phyloP scores from a whole-genome alignment of 2,797 vertebrate species.

The Hoplostethus atlanticus region DNA sequence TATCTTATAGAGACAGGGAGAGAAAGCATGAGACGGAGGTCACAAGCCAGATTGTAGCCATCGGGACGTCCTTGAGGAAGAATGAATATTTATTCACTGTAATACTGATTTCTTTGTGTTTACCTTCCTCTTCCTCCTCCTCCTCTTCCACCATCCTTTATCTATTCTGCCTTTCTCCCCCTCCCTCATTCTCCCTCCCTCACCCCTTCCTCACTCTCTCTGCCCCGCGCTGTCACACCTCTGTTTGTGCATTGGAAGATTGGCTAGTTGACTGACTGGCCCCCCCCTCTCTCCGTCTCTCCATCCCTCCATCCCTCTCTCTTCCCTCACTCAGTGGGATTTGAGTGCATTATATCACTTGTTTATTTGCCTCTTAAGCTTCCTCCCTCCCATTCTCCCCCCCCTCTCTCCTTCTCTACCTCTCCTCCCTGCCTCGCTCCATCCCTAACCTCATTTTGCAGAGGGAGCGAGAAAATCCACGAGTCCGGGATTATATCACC shows the following conservation, averaged over 20 bases:
- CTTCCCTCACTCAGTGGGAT: conserved; percentile 11
- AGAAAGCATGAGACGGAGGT: neutral
- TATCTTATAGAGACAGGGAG: conserved; percentile 1
- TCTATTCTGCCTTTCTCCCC: conserved; percentile 10
- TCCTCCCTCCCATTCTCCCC: neutral
- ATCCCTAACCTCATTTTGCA: neutral
- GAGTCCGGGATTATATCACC: neutral
- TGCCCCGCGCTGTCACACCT: conserved; percentile 7
- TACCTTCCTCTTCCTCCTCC: conserved; percentile 2
- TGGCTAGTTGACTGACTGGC: conserved; percentile 10
- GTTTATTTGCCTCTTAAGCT: conserved; percentile 8
- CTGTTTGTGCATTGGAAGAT: no score
- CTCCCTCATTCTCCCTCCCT: conserved; percentile 7
- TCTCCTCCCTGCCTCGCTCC: conserved; percentile 34
- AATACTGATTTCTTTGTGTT: conserved; percentile 15
- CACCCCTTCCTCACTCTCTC: conserved; percentile 8
- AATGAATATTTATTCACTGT: conserved; percentile 13
- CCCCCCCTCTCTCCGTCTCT: conserved; percentile 46
- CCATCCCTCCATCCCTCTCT: conserved; percentile 33
- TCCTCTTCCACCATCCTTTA: neutral
- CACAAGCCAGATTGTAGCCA: neutral
- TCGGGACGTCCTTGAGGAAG: conserved; percentile 5
- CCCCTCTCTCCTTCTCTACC: conserved; percentile 30
- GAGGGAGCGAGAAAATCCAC: neutral
- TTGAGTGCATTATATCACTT: conserved; percentile 11